phyloP scores from a whole-genome alignment of 2,888 invertebrate genomes.

The Epirrita christyi region DNA sequence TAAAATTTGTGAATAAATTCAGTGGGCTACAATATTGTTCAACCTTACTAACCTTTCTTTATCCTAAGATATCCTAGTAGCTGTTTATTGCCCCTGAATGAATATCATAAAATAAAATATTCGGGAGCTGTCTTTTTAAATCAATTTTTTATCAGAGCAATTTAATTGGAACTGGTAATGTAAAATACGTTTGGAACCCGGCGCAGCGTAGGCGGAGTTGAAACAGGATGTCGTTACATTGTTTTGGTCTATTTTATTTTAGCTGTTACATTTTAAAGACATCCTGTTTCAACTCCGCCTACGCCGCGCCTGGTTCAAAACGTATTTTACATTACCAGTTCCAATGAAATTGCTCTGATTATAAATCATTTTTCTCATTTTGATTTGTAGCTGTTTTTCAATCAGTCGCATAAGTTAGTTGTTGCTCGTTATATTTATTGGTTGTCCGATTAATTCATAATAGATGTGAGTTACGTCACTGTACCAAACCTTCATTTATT shows the following conservation, averaged over 20 bases:
- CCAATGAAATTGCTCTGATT: constrained; percentile 11
- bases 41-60: too few species aligned
- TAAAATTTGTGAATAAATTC: too few species aligned
- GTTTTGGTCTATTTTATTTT: constrained; percentile 1
- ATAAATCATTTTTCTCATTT: background rate
- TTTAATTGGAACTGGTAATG: constrained; percentile 10
- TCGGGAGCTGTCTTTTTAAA: too few species aligned
- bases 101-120: too few species aligned
- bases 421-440: constrained; percentile 1
- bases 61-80: too few species aligned
- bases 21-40: too few species aligned
- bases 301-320: constrained; percentile 8
- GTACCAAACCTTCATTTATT: background rate
- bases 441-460: background rate
- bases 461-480: background rate
- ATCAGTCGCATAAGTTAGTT: background rate
- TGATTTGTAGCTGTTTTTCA: background rate
- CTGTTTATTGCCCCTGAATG: too few species aligned
- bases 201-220: constrained; percentile 14
- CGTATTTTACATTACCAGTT: constrained; percentile 4
- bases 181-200: background rate
- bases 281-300: constrained; percentile 23
- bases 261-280: constrained; percentile 5
- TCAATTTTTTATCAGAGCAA: constrained; percentile 3
- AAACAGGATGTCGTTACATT: constrained; percentile 19